Conservation (phyloP, 2,888 invertebrate genomes). For the Artemia sinica region DNA sequence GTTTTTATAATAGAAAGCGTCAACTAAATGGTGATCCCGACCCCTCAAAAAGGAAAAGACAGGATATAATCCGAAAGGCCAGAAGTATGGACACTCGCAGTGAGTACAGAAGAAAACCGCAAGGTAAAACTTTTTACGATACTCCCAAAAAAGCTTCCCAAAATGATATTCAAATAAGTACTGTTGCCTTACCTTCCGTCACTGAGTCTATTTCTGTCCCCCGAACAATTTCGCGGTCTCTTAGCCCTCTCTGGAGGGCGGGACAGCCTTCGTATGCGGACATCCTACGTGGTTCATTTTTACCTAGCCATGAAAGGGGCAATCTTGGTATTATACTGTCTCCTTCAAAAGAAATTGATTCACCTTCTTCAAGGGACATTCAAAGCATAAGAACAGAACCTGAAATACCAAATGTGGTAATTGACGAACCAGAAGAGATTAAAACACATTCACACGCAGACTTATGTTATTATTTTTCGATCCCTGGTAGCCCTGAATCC, state of each 20-base stretch:
- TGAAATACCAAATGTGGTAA: constrained; percentile 24
- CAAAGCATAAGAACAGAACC: neutral
- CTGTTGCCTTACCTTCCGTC: neutral
- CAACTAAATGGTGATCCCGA: neutral
- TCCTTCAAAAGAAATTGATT: neutral
- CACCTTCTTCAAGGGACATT: neutral
- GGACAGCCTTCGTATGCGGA: constrained; percentile 51
- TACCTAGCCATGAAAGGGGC: constrained; percentile 17
- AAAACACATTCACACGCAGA: neutral
- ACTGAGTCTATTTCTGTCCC: neutral
- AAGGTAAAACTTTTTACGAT: neutral
- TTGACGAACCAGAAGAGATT: constrained; percentile 19
- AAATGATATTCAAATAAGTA: neutral
- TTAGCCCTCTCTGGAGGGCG: constrained; percentile 53
- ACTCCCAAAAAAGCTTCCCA: neutral
- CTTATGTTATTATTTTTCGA: neutral
- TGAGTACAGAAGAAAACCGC: constrained; percentile 13
- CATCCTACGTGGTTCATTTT: constrained; percentile 44
- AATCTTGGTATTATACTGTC: constrained; percentile 18
- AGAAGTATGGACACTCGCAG: neutral
- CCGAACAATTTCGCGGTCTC: constrained; percentile 36
- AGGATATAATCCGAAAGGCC: constrained; percentile 11
- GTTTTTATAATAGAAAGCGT: neutral
- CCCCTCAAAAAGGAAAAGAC: constrained; percentile 11
- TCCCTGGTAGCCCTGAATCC: too few species aligned